A percentile compares a stretch with the other conserved stretches of the same genome.
These are phyloP conservation scores for Trinectes maculatus DNA, from an alignment of 2,113 vertebrate genomes.

Conservation along the genomic window DNA sequence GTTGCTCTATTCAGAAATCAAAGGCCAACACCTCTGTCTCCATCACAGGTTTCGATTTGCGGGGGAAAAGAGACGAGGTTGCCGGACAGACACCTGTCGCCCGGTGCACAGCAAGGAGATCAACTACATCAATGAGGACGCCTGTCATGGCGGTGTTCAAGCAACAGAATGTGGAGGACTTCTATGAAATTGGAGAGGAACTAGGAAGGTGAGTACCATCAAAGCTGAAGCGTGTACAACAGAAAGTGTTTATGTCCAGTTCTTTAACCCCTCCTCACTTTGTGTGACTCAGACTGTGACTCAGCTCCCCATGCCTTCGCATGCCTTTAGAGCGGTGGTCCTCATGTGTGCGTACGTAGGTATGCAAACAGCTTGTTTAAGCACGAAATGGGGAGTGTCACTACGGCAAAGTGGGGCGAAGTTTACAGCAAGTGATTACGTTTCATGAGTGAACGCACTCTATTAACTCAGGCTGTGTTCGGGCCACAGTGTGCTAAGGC, in stretches of 20 bases:
- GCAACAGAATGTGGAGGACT: slow-evolving; percentile 92
- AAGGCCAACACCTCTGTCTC: slow-evolving; percentile 16
- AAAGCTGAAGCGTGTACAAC: not conserved
- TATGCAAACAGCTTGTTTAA: slow-evolving; percentile 56
- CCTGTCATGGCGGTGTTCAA: slow-evolving; percentile 92
- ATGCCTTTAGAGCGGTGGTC: slow-evolving; percentile 6
- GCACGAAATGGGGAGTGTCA: slow-evolving; percentile 59
- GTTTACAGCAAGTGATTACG: slow-evolving; percentile 36
- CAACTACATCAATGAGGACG: slow-evolving; percentile 85
- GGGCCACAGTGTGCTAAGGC: not conserved
- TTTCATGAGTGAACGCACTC: not conserved
- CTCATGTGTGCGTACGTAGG: slow-evolving; percentile 1
- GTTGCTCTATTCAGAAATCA: slow-evolving; percentile 29
- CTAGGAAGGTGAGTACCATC: slow-evolving; percentile 89
- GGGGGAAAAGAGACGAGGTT: slow-evolving; percentile 1
- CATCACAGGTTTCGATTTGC: slow-evolving; percentile 43
- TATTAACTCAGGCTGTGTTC: slow-evolving; percentile 19
- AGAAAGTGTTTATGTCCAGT: slow-evolving; percentile 1
- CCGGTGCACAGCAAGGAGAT: slow-evolving; percentile 39
- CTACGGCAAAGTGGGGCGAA: slow-evolving; percentile 26
- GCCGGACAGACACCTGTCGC: slow-evolving; percentile 18
- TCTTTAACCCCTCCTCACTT: not conserved
- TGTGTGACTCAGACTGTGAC: slow-evolving; percentile 31
- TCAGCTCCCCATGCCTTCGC: not conserved
- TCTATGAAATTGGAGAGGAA: slow-evolving; percentile 91